Evolutionary conservation across 2,888 invertebrate species (phyloP).

Genomic region (Melipona bicolor): DNA sequence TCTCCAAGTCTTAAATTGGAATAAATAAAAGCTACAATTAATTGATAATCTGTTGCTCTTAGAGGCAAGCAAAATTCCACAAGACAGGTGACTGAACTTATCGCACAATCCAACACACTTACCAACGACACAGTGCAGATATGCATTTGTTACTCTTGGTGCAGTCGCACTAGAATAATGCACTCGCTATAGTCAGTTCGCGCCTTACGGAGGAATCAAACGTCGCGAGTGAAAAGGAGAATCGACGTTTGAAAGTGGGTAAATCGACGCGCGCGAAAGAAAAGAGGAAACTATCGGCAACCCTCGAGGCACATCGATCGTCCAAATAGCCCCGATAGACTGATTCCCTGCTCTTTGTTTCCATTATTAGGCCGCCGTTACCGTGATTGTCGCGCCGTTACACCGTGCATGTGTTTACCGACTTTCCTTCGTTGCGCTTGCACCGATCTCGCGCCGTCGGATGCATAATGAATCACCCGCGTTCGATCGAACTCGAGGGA

Average conservation of each 20-base stretch:
- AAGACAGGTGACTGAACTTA: too few relatives aligned
- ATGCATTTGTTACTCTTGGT: background rate
- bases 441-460: slow-evolving; percentile 31
- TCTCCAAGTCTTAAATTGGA: too few relatives aligned
- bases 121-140: too few relatives aligned
- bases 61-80: too few relatives aligned
- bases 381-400: slow-evolving; percentile 46
- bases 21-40: too few relatives aligned
- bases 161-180: background rate
- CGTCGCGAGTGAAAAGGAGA: background rate
- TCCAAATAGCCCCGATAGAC: slow-evolving; percentile 35
- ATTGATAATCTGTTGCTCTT: too few relatives aligned
- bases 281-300: slow-evolving; percentile 3
- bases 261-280: background rate
- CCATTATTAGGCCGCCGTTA: slow-evolving; percentile 55
- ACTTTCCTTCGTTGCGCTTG: slow-evolving; percentile 30
- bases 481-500: slow-evolving; percentile 30
- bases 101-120: too few relatives aligned
- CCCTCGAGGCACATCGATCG: slow-evolving; percentile 14
- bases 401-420: slow-evolving; percentile 8
- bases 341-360: slow-evolving; percentile 52
- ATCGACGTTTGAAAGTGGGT: background rate
- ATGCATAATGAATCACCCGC: slow-evolving; percentile 62
- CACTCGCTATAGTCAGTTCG: background rate
- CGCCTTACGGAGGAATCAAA: background rate